Base-by-base conservation (phyloP, 2,113 vertebrate genomes). In the Dipodomys merriami region DNA sequence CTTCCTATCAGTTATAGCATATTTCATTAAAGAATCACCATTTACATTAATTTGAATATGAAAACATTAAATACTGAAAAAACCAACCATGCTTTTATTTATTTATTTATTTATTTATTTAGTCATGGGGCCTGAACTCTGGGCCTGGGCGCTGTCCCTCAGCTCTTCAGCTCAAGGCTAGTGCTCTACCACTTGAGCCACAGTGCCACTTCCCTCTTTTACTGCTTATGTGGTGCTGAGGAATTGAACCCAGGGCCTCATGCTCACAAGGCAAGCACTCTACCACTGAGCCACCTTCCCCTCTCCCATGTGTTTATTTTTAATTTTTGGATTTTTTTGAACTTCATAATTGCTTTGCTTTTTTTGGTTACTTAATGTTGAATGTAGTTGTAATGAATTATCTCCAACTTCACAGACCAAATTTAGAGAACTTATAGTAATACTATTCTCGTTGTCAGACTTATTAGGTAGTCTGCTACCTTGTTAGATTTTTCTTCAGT, bases 11-110 rank as follows among this genome's bases (percentile, higher is more conserved):
- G 2, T 49, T n/a, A 39, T 57, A 53, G 9, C 15, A 71, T 35
- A 29, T 81, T 23, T 76, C 84, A 30, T 83, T 64, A 83, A 64
- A 73, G 60, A 22, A 5, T 27, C 69, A 53, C 8, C 53, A 7
- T 72, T 88, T 86, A 57, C n/a, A 77, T 72, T 83, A 78, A 68
- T 77, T 77, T 89, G 39, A 77, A 81, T 53, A 82, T 77, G 15
- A 79, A 95, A 68, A n/a, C 20, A 6, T 76, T 71, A 69, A 90
- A 15, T 27, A 11, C 25, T 81, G 65, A 72, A 49, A 92, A n/a
- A 67, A 78, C 49, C 71, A 92, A 39, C 7, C 49, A 30, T 19
- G 27, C 22, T 83, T 60, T 62, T 18, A 4, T 18, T 82, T 53
- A 53, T 53, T 53, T 53, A 11, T 60, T 62, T 18, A 4, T 18